Percentiles rank a stretch among this genome's conserved stretches.
Conservation (phyloP, 2,888 invertebrate species). For the Lasioglossum villosulum region DNA sequence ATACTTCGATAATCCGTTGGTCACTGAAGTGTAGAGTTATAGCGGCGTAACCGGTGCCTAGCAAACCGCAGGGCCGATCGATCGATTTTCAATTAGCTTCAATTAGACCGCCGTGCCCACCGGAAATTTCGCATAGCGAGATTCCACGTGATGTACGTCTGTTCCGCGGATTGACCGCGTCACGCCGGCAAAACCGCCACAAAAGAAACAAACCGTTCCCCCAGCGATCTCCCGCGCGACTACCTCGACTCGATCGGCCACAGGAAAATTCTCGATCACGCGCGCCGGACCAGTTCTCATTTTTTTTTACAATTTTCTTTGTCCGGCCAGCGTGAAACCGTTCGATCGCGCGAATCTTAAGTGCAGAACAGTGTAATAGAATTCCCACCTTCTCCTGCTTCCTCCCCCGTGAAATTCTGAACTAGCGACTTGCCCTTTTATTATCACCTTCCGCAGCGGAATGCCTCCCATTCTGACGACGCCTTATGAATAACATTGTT, state of each 20-base stretch:
- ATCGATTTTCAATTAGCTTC: slow-evolving; percentile 75
- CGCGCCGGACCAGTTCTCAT: neutral
- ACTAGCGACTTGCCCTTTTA: neutral
- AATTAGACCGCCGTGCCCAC: slow-evolving; percentile 67
- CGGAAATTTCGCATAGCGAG: slow-evolving; percentile 67
- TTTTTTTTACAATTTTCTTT: neutral
- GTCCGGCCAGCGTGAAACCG: neutral
- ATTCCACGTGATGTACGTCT: slow-evolving; percentile 55
- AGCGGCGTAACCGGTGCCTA: slow-evolving; percentile 51
- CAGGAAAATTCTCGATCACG: neutral
- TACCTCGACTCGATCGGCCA: neutral
- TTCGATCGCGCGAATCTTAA: neutral
- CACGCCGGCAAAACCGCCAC: neutral
- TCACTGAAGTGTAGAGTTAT: slow-evolving; percentile 65
- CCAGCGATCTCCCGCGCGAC: neutral
- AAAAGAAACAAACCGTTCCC: slow-evolving; percentile 20
- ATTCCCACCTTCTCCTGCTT: neutral
- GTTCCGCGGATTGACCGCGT: slow-evolving; percentile 21
- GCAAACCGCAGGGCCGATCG: slow-evolving; percentile 68
- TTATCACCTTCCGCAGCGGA: neutral
- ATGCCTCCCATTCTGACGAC: slow-evolving; percentile 12
- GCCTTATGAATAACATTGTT: slow-evolving; percentile 30
- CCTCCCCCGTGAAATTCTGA: neutral
- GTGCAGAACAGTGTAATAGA: neutral
- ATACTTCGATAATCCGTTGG: slow-evolving; percentile 73